These are phyloP conservation scores for Myodes glareolus DNA, from an alignment of 2,113 vertebrate genomes.

Conservation along the genomic window DNA sequence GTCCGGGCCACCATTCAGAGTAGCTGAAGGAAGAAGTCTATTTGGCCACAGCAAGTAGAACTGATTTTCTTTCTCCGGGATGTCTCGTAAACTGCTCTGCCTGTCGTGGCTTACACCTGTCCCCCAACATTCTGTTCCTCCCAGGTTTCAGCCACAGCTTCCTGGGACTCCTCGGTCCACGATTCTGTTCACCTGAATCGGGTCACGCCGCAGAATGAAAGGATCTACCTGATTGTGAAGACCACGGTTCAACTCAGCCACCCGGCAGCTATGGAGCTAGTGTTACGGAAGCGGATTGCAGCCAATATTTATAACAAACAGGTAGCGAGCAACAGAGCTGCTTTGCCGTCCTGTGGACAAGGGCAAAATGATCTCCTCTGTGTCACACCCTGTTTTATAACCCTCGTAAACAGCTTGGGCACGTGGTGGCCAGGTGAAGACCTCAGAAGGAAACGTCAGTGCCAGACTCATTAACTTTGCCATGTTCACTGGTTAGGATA, in stretches of 20 bases:
- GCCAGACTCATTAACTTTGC: too few species aligned
- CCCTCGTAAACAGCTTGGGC: not conserved
- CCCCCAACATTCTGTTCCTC: not conserved
- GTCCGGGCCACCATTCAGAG: not conserved
- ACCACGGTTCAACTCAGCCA: slow-evolving; percentile 97
- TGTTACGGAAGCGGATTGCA: slow-evolving; percentile 96
- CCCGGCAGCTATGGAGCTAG: slow-evolving; percentile 96
- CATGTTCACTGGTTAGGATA: not conserved
- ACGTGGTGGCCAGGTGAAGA: not conserved
- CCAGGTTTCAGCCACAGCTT: slow-evolving; percentile 94
- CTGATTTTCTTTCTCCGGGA: not conserved
- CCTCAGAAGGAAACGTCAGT: not conserved
- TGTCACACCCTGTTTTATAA: not conserved
- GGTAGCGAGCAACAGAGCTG: slow-evolving; percentile 82
- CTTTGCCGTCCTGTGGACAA: rapidly evolving
- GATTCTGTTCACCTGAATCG: slow-evolving; percentile 96
- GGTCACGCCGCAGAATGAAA: slow-evolving; percentile 94
- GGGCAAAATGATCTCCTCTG: not conserved
- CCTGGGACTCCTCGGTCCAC: slow-evolving; percentile 98
- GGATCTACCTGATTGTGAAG: slow-evolving; percentile 97
- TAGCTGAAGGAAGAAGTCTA: not conserved
- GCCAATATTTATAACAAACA: slow-evolving; percentile 99
- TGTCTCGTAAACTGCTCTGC: not conserved
- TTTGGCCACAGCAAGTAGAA: not conserved
- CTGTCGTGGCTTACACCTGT: not conserved